Evolutionary conservation across 2,113 vertebrate genomes (phyloP), one percentile per base, ranked within the genome.

Genomic region (Okapia johnstoni): DNA sequence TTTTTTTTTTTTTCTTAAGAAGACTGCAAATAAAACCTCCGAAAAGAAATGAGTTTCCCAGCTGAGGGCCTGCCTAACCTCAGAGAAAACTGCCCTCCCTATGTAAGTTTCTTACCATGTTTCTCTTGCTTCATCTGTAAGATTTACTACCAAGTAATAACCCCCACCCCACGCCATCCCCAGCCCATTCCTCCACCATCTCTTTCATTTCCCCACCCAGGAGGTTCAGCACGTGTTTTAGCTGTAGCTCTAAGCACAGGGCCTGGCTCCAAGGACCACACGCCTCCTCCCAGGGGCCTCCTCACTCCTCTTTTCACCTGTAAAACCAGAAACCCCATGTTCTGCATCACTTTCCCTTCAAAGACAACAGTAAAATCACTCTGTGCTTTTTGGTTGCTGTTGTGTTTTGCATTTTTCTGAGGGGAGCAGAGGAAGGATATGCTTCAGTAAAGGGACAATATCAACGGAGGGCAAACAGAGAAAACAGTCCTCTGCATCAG

Each of bases 21-120:
- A 73, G 40, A 36, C 28, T 52, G 48, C 6, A 86, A 96, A 83
- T 79, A 55, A 96, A 96, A 73, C 19, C 86, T 50, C 83, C 58
- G 15, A 13, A 93, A 96, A 83, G 36, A 93, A 92, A 76, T 2
- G 33, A 57, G 57, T 25, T 88, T 85, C 73, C 81, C 61, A 81
- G 3, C 2, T 2, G 4, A 95, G 48, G 14, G 63, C 60, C 30
- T 54, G 57, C 33, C n/a, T 46, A 21, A 11, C n/a, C 40, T 70
- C 63, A 33, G 0, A 23, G 52, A 87, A 80, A 93, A 57, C 5
- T 23, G 57, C 11, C 2, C 10, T 12, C 25, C 16, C 21, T 7
- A 3, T 0, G 9, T 50, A 85, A 57, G 46, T 15, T n/a, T 30
- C 60, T 57, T 0, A 19, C 43, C 26, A 19, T n/a, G 63, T 61